Percentiles rank a stretch among this genome's conserved stretches.
Conservation (phyloP, 2,888 invertebrate species). For the Drosophila multiciliata region DNA sequence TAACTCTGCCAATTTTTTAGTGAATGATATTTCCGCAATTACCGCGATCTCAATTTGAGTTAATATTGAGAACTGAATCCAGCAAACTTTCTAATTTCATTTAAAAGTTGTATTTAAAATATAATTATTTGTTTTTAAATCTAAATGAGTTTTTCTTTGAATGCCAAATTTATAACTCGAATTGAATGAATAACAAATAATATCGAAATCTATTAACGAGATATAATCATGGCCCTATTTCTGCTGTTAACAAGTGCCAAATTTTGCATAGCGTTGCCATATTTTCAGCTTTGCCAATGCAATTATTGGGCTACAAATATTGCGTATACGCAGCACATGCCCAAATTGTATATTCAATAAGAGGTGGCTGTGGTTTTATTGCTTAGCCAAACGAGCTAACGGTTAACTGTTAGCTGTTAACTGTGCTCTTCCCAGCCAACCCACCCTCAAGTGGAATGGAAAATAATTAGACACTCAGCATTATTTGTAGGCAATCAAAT, state of each 20-base stretch:
- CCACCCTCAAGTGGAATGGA: slow-evolving; percentile 31
- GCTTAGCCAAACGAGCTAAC: slow-evolving; percentile 13
- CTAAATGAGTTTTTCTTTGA: background rate
- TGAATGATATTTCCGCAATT: background rate
- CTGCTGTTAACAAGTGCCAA: slow-evolving; percentile 46
- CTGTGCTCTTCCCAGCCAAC: slow-evolving; percentile 9
- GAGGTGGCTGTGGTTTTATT: slow-evolving; percentile 43
- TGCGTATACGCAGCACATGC: slow-evolving; percentile 60
- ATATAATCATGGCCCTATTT: slow-evolving; percentile 32
- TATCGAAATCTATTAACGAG: slow-evolving; percentile 4
- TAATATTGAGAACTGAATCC: background rate
- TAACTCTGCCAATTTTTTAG: background rate
- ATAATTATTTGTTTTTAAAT: background rate
- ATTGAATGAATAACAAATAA: slow-evolving; percentile 4
- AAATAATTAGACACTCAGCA: slow-evolving; percentile 79
- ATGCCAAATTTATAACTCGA: background rate
- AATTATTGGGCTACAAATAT: slow-evolving; percentile 23
- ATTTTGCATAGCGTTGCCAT: slow-evolving; percentile 34
- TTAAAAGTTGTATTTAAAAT: background rate
- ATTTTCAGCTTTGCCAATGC: background rate
- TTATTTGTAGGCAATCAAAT: slow-evolving; percentile 80
- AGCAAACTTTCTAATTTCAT: background rate
- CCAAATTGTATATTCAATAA: slow-evolving; percentile 47
- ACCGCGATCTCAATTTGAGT: too few relatives aligned
- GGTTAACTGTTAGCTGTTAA: slow-evolving; percentile 38